Conservation (phyloP, 1,140 invertebrate species). For the Archegozetes longisetosus region DNA sequence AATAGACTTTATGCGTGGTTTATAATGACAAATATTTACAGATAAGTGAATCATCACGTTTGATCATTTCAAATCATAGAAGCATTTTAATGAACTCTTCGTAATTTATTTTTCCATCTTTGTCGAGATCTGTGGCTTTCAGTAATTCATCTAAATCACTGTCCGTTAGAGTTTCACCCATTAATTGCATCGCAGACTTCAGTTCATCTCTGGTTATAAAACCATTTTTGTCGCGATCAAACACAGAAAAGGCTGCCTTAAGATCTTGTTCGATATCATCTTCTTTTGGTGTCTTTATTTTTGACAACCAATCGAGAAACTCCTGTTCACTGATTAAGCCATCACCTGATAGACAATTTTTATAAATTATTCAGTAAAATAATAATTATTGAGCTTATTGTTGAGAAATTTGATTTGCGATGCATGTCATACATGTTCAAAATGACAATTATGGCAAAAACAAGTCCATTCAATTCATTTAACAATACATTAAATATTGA, state of each 20-base stretch:
- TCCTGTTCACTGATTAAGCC: slow-evolving; percentile 23
- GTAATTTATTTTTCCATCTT: slow-evolving; percentile 57
- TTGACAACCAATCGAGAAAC: slow-evolving; percentile 23
- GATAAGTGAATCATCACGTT: too few relatives aligned
- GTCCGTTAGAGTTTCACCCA: slow-evolving; percentile 52
- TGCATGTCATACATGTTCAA: too few relatives aligned
- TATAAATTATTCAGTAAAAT: too few relatives aligned
- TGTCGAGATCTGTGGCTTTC: slow-evolving; percentile 49
- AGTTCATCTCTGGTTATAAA: slow-evolving; percentile 55
- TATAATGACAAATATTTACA: too few relatives aligned
- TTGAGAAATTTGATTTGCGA: too few relatives aligned
- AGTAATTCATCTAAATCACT: slow-evolving; percentile 50
- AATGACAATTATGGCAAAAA: too few relatives aligned
- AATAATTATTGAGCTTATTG: too few relatives aligned
- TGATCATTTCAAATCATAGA: neutral
- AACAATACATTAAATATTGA: too few relatives aligned
- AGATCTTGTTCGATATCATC: slow-evolving; percentile 38
- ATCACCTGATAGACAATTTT: slow-evolving; percentile 20
- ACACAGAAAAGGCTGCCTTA: slow-evolving; percentile 55
- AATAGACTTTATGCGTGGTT: too few relatives aligned
- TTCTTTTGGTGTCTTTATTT: slow-evolving; percentile 17
- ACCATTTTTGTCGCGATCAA: slow-evolving; percentile 55
- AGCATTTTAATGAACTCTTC: slow-evolving; percentile 33
- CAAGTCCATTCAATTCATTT: too few relatives aligned
- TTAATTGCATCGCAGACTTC: slow-evolving; percentile 53